Conservation (phyloP, 2,113 vertebrate genomes). For the Ascaphus truei region DNA sequence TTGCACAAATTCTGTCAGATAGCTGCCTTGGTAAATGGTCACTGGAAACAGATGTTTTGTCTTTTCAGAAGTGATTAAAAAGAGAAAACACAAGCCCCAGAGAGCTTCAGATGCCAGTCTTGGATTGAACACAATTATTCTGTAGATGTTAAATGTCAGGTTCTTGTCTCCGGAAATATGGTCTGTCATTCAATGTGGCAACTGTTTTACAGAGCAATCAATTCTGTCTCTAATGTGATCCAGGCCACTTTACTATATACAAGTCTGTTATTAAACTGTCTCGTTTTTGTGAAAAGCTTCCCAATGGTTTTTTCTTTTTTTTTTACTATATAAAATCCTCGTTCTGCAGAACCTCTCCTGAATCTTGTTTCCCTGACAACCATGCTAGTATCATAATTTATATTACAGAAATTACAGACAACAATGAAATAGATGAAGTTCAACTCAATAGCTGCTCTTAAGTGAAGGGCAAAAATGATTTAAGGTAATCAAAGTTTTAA, state of each 20-base stretch:
- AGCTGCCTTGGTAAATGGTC: neutral
- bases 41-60: neutral
- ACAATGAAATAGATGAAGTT: neutral
- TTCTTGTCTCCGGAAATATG: slow-evolving; percentile 8
- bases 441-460: neutral
- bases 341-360: slow-evolving; percentile 30
- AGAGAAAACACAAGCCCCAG: fast-evolving
- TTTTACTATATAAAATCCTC: slow-evolving; percentile 30
- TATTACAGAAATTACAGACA: neutral
- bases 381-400: neutral
- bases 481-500: too few species aligned
- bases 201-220: slow-evolving; percentile 8
- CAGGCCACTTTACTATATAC: slow-evolving; percentile 26
- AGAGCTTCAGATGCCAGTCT: neutral
- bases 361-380: slow-evolving; percentile 38
- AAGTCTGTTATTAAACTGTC: slow-evolving; percentile 25
- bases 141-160: slow-evolving; percentile 28
- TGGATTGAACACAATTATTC: neutral
- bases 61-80: neutral
- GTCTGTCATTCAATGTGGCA: slow-evolving; percentile 11
- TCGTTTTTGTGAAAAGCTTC: slow-evolving; percentile 29
- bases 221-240: slow-evolving; percentile 27
- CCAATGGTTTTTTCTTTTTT: slow-evolving; percentile 22
- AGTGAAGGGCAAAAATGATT: neutral
- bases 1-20: neutral